These are phyloP conservation scores for Battus philenor DNA, from an alignment of 1,140 invertebrate species.

Conservation along the genomic window DNA sequence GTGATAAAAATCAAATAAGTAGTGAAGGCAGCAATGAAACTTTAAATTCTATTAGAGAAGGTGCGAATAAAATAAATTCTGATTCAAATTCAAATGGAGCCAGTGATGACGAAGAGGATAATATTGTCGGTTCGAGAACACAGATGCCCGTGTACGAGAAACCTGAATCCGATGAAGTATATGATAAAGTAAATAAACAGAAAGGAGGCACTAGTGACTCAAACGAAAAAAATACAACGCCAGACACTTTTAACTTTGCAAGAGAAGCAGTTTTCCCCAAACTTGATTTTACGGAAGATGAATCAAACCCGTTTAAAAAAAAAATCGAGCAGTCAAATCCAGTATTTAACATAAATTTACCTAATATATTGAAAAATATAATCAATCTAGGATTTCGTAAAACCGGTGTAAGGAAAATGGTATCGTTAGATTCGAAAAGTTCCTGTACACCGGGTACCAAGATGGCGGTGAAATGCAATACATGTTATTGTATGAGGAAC, in stretches of 20 bases:
- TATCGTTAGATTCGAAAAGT: slow-evolving; percentile 23
- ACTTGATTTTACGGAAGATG: neutral
- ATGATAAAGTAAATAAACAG: neutral
- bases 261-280: neutral
- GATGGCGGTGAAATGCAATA: slow-evolving; percentile 32
- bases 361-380: no score
- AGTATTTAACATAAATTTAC: no score
- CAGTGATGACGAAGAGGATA: neutral
- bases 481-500: slow-evolving; percentile 50
- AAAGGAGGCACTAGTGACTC: neutral
- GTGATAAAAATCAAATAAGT: no score
- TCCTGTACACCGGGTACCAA: slow-evolving; percentile 32
- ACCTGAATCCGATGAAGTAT: no score
- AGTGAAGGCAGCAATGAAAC: neutral
- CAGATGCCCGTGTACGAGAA: no score
- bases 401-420: slow-evolving; percentile 30
- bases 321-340: no score
- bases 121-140: neutral
- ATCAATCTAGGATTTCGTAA: slow-evolving; percentile 21
- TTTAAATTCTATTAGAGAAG: neutral
- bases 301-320: no score
- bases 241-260: neutral
- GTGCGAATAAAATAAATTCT: neutral
- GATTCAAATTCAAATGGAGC: neutral
- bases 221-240: no score